These are phyloP conservation scores for Himalopsyche phryganea DNA, from an alignment of 1,140 invertebrate species.

Conservation along the genomic window DNA sequence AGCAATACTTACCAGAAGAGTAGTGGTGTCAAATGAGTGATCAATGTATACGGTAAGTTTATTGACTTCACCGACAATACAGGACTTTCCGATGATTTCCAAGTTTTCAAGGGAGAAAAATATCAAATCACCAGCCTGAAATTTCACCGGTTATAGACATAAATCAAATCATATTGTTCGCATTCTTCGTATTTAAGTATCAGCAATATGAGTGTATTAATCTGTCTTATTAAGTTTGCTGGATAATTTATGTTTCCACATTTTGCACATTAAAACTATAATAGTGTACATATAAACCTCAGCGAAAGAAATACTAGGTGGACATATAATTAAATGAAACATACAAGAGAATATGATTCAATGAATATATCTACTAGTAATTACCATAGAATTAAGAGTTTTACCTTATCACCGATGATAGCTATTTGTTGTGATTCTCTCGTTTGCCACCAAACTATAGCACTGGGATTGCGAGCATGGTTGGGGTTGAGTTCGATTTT, in stretches of 20 bases:
- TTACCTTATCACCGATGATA: constrained; percentile 30
- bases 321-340: too few relatives aligned
- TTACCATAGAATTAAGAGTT: too few relatives aligned
- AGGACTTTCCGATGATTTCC: constrained; percentile 26
- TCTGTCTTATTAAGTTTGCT: neutral
- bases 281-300: too few relatives aligned
- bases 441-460: constrained; percentile 31
- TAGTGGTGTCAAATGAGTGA: constrained; percentile 21
- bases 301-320: too few relatives aligned
- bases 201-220: neutral
- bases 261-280: too few relatives aligned
- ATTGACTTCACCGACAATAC: constrained; percentile 27
- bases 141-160: neutral
- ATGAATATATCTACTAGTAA: too few relatives aligned
- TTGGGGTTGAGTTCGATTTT: constrained; percentile 14
- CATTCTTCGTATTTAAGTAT: too few relatives aligned
- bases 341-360: too few relatives aligned
- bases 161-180: too few relatives aligned
- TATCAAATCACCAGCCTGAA: constrained; percentile 25
- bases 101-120: constrained; percentile 25
- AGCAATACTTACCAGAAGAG: constrained; percentile 23
- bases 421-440: constrained; percentile 16
- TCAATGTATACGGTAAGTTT: constrained; percentile 25
- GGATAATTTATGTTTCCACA: neutral
- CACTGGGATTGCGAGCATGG: constrained; percentile 7